phyloP scores from a whole-genome alignment of 2,113 vertebrate genomes.

The human region DNA sequence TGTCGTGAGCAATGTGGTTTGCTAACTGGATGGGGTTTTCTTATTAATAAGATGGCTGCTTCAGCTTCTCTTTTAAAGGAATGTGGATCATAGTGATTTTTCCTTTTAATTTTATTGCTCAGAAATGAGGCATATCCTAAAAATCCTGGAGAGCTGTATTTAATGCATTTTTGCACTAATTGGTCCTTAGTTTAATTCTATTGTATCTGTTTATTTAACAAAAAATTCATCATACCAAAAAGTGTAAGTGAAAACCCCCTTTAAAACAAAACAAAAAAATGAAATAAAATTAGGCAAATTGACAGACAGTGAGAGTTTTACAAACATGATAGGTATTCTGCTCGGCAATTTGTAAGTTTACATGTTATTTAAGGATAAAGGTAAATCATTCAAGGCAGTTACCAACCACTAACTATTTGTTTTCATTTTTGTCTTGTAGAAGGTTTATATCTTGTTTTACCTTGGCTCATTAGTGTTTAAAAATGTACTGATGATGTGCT shows the following conservation, averaged over 20 bases:
- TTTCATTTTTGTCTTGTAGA: conserved; percentile 75
- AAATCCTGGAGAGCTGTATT: conserved; percentile 54
- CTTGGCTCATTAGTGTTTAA: conserved; percentile 81
- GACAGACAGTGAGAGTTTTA: conserved; percentile 27
- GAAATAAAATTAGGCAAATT: conserved; percentile 51
- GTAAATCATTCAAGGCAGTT: conserved; percentile 67
- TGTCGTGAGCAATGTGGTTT: conserved; percentile 23
- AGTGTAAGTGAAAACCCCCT: conserved; percentile 60
- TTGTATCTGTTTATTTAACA: background rate
- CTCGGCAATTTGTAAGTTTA: conserved; percentile 65
- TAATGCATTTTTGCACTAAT: conserved; percentile 51
- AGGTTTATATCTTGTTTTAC: conserved; percentile 73
- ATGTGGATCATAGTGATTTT: conserved; percentile 64
- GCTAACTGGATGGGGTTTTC: conserved; percentile 41
- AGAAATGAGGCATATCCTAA: conserved; percentile 67
- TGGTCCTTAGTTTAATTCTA: conserved; percentile 67
- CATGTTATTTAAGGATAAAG: conserved; percentile 56
- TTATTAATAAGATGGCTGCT: conserved; percentile 58
- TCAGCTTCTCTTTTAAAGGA: conserved; percentile 57
- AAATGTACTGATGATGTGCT: conserved; percentile 63
- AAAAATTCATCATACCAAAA: conserved; percentile 25
- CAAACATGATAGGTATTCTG: conserved; percentile 60
- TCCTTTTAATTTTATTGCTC: conserved; percentile 63
- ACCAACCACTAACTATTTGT: conserved; percentile 56
- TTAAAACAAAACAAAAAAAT: conserved; percentile 41